Evolutionary conservation across 2,797 vertebrate genomes (phyloP), one percentile per base, ranked within the genome.

Genomic region (Tokudaia tokunoshimensis): DNA sequence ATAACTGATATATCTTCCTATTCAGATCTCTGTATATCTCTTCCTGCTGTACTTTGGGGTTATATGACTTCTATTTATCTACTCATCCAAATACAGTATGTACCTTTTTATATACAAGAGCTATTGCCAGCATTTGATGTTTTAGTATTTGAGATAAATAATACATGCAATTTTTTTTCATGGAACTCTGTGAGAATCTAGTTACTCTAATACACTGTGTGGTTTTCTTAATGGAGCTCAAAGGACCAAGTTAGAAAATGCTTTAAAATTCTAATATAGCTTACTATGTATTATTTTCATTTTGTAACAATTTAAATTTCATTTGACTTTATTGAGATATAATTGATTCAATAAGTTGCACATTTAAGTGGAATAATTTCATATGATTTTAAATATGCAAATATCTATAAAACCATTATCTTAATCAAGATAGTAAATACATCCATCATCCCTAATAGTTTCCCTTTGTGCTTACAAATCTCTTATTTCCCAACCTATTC

Each of bases 61-160:
- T 92, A 67, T 61, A 95, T 84, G 87, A 59, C 78, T 80, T 96
- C 61, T 90, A 75, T 84, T 82, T 76, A n/a, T 92, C 59, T 91
- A 47, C 65, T 84, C 41, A 61, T 65, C 93, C 57, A 94, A 89
- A 89, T 63, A 81, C 47, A 47, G 34, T 61, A 22, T 24, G 37
- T n/a, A 84, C 34, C 34, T 95, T 86, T 90, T 50, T 31, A 72
- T 50, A 50, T 50, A 41, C 34, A 0, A 86, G 5, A 50, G 57
- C 15, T 37, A 92, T 29, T 79, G 41, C 41, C n/a, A 50, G n/a
- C 50, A 92, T 29, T 81, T 92, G 29, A 83, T 14, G 37, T 63
- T 94, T 96, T 94, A 96, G 63, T 34, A 83, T 59, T 24, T 84
- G 22, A 85, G 24, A 79, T 83, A 57, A 95, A 50, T 67, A 82